phyloP scores from a whole-genome alignment of 2,797 vertebrate genomes.

The Epinephelus awoara region DNA sequence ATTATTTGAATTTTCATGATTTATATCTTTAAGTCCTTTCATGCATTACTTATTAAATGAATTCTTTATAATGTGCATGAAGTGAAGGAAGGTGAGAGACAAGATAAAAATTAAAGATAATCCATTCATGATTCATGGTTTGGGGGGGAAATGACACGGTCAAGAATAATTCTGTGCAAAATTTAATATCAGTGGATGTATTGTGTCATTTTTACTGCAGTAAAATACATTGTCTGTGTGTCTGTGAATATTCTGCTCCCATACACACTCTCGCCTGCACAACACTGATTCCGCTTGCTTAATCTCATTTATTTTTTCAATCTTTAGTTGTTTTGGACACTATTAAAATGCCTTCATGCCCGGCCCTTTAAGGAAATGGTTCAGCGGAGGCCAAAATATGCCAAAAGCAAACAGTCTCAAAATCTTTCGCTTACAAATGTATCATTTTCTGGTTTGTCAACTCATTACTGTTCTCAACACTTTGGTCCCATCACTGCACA shows the following conservation, averaged over 20 bases:
- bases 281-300: conserved; percentile 40
- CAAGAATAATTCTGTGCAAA: not conserved
- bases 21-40: conserved; percentile 3
- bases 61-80: conserved; percentile 1
- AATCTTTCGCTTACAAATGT: conserved; percentile 12
- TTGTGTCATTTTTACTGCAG: conserved; percentile 8
- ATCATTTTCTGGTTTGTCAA: conserved; percentile 28
- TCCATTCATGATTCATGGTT: conserved; percentile 3
- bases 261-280: conserved; percentile 39
- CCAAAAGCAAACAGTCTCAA: conserved; percentile 17
- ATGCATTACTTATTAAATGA: conserved; percentile 12
- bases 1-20: conserved; percentile 12
- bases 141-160: not conserved
- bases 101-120: not conserved
- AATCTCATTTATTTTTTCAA: conserved; percentile 27
- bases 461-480: conserved; percentile 8
- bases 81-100: not conserved
- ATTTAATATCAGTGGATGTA: not conserved
- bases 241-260: conserved; percentile 14
- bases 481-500: conserved; percentile 11
- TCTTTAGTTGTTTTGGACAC: conserved; percentile 36
- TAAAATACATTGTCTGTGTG: conserved; percentile 2
- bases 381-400: conserved; percentile 18
- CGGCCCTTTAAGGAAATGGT: conserved; percentile 16
- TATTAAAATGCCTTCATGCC: conserved; percentile 11